Evolutionary conservation across 2,888 invertebrate genomes (phyloP).

Genomic region (Andrena dorsata): DNA sequence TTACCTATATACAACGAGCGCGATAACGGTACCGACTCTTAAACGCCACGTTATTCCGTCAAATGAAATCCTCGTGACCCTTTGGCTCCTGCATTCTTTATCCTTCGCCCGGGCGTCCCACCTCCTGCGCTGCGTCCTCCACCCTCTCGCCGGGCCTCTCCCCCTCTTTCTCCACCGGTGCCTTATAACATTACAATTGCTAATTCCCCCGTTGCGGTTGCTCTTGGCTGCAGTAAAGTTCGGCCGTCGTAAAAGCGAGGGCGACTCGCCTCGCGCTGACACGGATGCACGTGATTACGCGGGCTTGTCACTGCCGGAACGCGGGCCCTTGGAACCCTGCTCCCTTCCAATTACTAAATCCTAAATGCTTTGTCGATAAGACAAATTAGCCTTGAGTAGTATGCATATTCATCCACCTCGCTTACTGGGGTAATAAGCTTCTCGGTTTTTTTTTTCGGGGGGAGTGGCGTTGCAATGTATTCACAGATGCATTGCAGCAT

Average conservation of each 20-base stretch:
- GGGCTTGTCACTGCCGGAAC: slow-evolving; percentile 62
- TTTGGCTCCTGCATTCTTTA: slow-evolving; percentile 74
- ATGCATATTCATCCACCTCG: no score
- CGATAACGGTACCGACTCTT: slow-evolving; percentile 84
- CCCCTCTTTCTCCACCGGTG: slow-evolving; percentile 65
- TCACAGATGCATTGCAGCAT: no score
- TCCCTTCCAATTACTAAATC: not conserved
- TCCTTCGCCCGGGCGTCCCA: slow-evolving; percentile 67
- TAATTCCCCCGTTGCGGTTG: slow-evolving; percentile 81
- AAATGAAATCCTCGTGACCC: slow-evolving; percentile 84
- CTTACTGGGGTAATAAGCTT: no score
- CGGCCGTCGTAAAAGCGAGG: slow-evolving; percentile 82
- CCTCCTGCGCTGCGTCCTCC: slow-evolving; percentile 14
- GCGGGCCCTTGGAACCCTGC: slow-evolving; percentile 24
- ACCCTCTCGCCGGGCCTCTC: slow-evolving; percentile 28
- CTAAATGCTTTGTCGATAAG: no score
- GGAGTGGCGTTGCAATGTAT: no score
- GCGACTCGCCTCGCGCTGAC: slow-evolving; percentile 73
- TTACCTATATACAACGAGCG: slow-evolving; percentile 73
- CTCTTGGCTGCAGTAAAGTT: slow-evolving; percentile 79
- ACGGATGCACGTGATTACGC: slow-evolving; percentile 63
- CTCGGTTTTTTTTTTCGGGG: no score
- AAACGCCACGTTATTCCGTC: slow-evolving; percentile 84
- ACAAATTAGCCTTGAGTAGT: no score
- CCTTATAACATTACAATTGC: slow-evolving; percentile 84